Percentiles rank a stretch among this genome's conserved stretches.
These are phyloP conservation scores for Cheilinus undulatus DNA, from an alignment of 2,113 vertebrate genomes.

Conservation along the genomic window DNA sequence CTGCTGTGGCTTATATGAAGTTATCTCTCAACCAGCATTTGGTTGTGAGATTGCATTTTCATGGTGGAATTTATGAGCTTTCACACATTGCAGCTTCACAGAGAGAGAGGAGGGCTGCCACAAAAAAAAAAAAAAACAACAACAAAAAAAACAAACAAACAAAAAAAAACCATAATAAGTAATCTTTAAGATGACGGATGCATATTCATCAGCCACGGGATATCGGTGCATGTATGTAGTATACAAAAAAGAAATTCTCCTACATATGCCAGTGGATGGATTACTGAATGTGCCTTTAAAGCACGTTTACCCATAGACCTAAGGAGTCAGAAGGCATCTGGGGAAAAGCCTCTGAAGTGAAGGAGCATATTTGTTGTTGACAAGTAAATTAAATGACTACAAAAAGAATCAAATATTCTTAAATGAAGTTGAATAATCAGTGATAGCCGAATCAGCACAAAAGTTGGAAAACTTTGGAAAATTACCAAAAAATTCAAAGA, in stretches of 20 bases:
- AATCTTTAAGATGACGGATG: slow-evolving; percentile 17
- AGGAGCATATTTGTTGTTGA: background rate
- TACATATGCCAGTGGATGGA: background rate
- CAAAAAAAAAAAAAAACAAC: slow-evolving; percentile 37
- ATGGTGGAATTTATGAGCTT: slow-evolving; percentile 56
- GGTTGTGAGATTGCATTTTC: slow-evolving; percentile 40
- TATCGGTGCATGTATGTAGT: background rate
- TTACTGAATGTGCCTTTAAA: background rate
- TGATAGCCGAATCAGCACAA: background rate
- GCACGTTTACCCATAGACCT: background rate
- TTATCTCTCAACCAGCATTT: slow-evolving; percentile 33
- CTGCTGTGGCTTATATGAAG: slow-evolving; percentile 25
- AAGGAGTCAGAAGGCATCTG: background rate
- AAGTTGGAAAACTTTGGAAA: background rate
- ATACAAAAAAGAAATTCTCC: background rate
- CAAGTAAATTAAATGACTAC: background rate
- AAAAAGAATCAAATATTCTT: background rate
- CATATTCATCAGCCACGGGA: slow-evolving; percentile 28
- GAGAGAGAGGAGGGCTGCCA: slow-evolving; percentile 37
- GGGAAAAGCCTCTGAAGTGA: background rate
- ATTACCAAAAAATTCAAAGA: no score
- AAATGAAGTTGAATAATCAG: background rate
- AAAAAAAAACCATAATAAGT: slow-evolving; percentile 47
- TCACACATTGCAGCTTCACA: slow-evolving; percentile 27
- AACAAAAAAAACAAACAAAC: no score